These are phyloP conservation scores for Rhinoraja longicauda DNA, from an alignment of 2,797 vertebrate species.

Conservation along the genomic window DNA sequence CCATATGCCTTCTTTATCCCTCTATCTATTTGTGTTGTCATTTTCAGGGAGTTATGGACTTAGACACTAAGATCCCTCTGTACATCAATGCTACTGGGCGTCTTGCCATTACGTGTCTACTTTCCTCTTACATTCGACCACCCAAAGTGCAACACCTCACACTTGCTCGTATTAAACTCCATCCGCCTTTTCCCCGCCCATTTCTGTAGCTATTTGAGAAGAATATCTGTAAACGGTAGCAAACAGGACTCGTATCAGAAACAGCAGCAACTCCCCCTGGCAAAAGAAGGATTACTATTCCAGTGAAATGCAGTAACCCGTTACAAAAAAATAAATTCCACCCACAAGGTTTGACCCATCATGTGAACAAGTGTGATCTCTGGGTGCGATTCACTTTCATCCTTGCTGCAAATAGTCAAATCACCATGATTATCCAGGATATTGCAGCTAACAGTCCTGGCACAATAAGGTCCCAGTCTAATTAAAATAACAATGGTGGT, in stretches of 20 bases:
- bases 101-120: too few relatives aligned
- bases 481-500: constrained; percentile 12
- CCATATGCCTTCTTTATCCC: too few relatives aligned
- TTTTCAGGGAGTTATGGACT: too few relatives aligned
- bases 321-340: not conserved
- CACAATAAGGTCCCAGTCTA: not conserved
- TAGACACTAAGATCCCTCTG: too few relatives aligned
- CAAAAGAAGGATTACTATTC: not conserved
- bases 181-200: too few relatives aligned
- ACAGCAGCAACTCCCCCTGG: not conserved
- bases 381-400: not conserved
- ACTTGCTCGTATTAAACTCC: too few relatives aligned
- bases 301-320: not conserved
- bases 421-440: too few relatives aligned
- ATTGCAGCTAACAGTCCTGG: not conserved
- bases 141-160: too few relatives aligned
- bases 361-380: not conserved
- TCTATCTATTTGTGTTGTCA: too few relatives aligned
- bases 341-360: not conserved
- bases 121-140: too few relatives aligned
- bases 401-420: too few relatives aligned
- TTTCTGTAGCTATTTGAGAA: not conserved
- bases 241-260: not conserved
- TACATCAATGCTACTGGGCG: too few relatives aligned
- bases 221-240: not conserved